A percentile compares a stretch with the other conserved stretches of the same genome.
Evolutionary conservation across 2,797 vertebrate species (phyloP).

Genomic region (Nannoperca obscura): DNA sequence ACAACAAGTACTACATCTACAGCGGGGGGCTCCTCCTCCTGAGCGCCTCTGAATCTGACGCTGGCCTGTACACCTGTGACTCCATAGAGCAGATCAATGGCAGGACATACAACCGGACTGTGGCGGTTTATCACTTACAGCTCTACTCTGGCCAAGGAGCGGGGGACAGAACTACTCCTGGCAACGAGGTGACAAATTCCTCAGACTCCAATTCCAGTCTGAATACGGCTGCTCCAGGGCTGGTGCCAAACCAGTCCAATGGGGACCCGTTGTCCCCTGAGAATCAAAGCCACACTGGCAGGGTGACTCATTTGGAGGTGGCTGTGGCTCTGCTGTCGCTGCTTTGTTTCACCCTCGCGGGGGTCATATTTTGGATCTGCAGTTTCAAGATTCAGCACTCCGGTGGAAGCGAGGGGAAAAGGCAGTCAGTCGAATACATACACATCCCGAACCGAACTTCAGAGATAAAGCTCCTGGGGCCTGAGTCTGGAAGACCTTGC

Average conservation of each 20-base stretch:
- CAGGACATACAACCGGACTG: conserved; percentile 59
- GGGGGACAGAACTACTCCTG: conserved; percentile 25
- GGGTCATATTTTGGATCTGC: conserved; percentile 75
- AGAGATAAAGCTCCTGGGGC: conserved; percentile 64
- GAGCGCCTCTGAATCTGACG: conserved; percentile 56
- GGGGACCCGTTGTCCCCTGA: conserved; percentile 19
- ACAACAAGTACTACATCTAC: conserved; percentile 79
- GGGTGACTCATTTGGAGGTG: conserved; percentile 71
- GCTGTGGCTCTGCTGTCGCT: conserved; percentile 72
- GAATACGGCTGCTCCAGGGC: conserved; percentile 8
- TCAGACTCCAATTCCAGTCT: conserved; percentile 13
- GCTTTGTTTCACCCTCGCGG: conserved; percentile 72
- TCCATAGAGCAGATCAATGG: conserved; percentile 75
- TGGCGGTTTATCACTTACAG: conserved; percentile 75
- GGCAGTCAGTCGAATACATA: conserved; percentile 63
- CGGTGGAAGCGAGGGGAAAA: conserved; percentile 42
- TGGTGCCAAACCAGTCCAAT: rapidly evolving
- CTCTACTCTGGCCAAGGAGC: conserved; percentile 4
- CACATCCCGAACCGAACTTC: conserved; percentile 73
- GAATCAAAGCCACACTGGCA: conserved; percentile 27
- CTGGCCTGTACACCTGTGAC: conserved; percentile 79
- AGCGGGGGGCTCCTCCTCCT: conserved; percentile 77
- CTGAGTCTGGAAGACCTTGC: conserved; percentile 53
- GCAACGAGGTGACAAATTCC: conserved; percentile 39
- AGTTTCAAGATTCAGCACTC: conserved; percentile 30